Conservation (phyloP, 2,888 invertebrate species). For the Agonopterix subpropinquella region DNA sequence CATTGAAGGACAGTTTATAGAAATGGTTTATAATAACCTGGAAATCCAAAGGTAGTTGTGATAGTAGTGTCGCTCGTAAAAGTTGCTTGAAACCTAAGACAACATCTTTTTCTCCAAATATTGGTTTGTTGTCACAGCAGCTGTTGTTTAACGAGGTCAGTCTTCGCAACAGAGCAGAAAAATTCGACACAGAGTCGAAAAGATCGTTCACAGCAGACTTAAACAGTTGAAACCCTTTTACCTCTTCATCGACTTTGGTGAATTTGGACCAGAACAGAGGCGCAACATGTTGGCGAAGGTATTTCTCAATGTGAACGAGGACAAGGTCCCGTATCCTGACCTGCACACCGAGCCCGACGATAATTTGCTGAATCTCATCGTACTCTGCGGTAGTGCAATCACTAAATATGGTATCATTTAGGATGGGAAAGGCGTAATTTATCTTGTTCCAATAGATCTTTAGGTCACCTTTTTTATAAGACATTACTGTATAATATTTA, state of each 20-base stretch:
- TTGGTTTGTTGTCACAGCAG: slow-evolving; percentile 55
- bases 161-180: slow-evolving; percentile 71
- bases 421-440: slow-evolving; percentile 62
- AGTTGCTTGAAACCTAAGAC: slow-evolving; percentile 78
- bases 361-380: slow-evolving; percentile 57
- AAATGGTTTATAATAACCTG: slow-evolving; percentile 83
- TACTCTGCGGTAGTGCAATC: slow-evolving; percentile 54
- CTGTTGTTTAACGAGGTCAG: slow-evolving; percentile 70
- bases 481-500: slow-evolving; percentile 25
- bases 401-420: slow-evolving; percentile 51
- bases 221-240: slow-evolving; percentile 79
- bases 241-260: slow-evolving; percentile 62
- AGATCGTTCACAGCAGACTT: slow-evolving; percentile 80
- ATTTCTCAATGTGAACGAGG: slow-evolving; percentile 71
- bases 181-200: slow-evolving; percentile 72
- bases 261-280: slow-evolving; percentile 82
- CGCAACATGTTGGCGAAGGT: slow-evolving; percentile 75
- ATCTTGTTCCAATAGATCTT: slow-evolving; percentile 63
- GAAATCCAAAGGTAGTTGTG: slow-evolving; percentile 82
- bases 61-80: slow-evolving; percentile 79
- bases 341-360: slow-evolving; percentile 51
- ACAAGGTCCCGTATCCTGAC: slow-evolving; percentile 58
- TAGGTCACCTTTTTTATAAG: slow-evolving; percentile 44
- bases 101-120: slow-evolving; percentile 73
- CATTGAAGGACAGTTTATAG: slow-evolving; percentile 85